A percentile compares a stretch with the other conserved stretches of the same genome.
phyloP scores from a whole-genome alignment of 2,888 invertebrate species.

The Apamea sordens region DNA sequence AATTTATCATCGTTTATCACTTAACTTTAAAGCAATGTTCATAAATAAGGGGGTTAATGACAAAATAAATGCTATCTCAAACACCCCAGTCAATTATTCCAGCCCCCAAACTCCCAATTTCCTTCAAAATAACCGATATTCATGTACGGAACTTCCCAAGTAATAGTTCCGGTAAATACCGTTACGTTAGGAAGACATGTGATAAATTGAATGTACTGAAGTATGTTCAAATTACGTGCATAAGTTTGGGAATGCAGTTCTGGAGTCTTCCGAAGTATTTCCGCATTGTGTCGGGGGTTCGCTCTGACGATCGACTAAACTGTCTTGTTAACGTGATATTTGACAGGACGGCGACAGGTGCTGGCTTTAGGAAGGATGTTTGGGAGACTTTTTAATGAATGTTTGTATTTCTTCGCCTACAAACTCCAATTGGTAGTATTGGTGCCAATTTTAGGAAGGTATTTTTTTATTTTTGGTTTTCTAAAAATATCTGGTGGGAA shows the following conservation, averaged over 20 bases:
- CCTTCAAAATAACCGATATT: constrained; percentile 22
- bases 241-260: constrained; percentile 51
- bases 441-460: neutral
- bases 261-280: constrained; percentile 53
- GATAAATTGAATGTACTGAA: constrained; percentile 57
- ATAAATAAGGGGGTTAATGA: neutral
- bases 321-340: constrained; percentile 52
- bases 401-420: neutral
- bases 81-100: neutral
- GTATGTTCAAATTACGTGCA: constrained; percentile 59
- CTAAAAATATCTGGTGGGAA: neutral
- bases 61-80: neutral
- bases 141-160: neutral
- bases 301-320: constrained; percentile 18
- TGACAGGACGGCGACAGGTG: constrained; percentile 13
- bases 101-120: neutral
- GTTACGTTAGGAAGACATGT: constrained; percentile 34
- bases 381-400: constrained; percentile 4
- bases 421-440: neutral
- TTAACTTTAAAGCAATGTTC: neutral
- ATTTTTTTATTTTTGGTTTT: neutral
- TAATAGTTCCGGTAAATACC: constrained; percentile 46
- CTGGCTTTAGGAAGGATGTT: neutral
- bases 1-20: neutral
- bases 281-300: constrained; percentile 38